Evolutionary conservation across 1,140 invertebrate genomes (phyloP).

Genomic region (Scaptomyza graminum): DNA sequence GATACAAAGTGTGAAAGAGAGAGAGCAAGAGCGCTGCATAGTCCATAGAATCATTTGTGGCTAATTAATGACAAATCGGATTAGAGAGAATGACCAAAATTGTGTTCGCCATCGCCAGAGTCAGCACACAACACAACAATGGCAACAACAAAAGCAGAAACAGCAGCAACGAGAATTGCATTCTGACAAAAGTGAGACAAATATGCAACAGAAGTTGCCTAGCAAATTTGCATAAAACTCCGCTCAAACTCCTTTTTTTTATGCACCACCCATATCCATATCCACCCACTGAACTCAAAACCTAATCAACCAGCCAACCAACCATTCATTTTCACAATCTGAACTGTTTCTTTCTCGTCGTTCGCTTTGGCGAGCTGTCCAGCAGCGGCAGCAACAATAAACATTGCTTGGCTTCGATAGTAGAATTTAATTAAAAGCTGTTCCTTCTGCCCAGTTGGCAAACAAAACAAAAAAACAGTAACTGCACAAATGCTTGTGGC

Average conservation of each 20-base stretch:
- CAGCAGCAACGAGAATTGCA: not conserved
- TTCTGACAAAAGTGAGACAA: conserved; percentile 2
- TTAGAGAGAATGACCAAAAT: conserved; percentile 7
- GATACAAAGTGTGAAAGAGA: not conserved
- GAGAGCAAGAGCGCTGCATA: not conserved
- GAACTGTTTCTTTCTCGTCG: conserved; percentile 3
- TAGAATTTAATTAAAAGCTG: conserved; percentile 64
- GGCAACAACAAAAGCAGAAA: conserved; percentile 4
- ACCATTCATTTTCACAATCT: not conserved
- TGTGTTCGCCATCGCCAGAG: not conserved
- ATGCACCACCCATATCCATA: no score
- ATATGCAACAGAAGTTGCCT: conserved; percentile 16
- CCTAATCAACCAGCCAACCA: not conserved
- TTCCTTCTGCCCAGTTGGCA: conserved; percentile 24
- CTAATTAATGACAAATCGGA: conserved; percentile 60
- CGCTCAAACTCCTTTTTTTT: not conserved
- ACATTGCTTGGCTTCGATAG: conserved; percentile 36
- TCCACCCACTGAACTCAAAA: not conserved
- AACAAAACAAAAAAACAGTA: not conserved
- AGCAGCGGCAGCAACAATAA: conserved; percentile 34
- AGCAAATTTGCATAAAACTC: conserved; percentile 30
- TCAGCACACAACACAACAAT: not conserved
- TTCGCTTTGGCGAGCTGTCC: not conserved
- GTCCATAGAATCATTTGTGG: conserved; percentile 7
- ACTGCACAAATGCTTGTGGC: conserved; percentile 8